Base-by-base conservation (phyloP, 2,888 invertebrate species). In the Brachyptera putata region DNA sequence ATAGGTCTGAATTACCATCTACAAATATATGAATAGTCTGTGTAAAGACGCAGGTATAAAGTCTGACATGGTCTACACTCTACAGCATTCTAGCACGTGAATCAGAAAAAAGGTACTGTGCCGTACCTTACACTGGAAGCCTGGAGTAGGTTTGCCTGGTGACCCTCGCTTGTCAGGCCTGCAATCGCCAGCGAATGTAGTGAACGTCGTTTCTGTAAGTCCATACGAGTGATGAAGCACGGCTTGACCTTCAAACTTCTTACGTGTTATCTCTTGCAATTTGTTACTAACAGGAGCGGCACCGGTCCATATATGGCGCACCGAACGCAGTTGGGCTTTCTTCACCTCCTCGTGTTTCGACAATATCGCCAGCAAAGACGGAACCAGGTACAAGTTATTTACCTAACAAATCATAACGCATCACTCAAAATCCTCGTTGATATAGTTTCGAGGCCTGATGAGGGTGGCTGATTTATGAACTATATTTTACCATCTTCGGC, bases 201-300 rank as follows among this genome's bases (percentile, higher is more conserved):
- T 80, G 69, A 89, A 79, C 1, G 89, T 88, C 26, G 85, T 82
- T 75, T 92, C 91, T 3, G 91, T 91, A 72, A 92, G 79, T 2
- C 91, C 91, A 71, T 90, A 91, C 1, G 85, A 88, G 74, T 90
- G 88, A 25, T 80, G 80, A 62, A 88, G 80, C 41, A 73, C 73
- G 48, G 79, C 75, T 22, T 84, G 71, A 9, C 18, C 53, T 11
- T 37, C 26, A 16, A 62, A 57, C 13, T 60, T 41, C 5, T 34
- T 24, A 3, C 21, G 24, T 21, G 22, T 46, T 24, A 11, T 48
- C 14, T 22, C 26, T 24, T 86, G 84, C 63, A 88, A 81, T 63
- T 87, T 86, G 68, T 79, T 80, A 1, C 89, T 87, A 9, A 94
- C 76, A 0, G 94, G 88, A 0, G 94, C 93, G 1, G 94, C 94